Conservation (phyloP, 2,113 vertebrate genomes). For the Amazona vittata region DNA sequence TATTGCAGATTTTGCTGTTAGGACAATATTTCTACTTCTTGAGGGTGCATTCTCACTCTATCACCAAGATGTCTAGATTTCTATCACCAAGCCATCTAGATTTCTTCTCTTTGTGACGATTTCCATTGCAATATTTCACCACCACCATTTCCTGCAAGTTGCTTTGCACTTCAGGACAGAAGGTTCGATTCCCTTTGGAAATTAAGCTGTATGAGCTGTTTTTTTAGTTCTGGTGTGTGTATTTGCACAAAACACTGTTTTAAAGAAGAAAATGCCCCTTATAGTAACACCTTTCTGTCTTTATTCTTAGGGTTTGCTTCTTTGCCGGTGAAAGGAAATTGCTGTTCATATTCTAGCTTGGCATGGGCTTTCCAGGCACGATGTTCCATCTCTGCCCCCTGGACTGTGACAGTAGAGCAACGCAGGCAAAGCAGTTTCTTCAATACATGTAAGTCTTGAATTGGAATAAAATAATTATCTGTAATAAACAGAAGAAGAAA, state of each 20-base stretch:
- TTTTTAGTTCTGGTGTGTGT: rapidly evolving
- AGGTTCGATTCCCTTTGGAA: background rate
- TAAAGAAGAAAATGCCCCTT: background rate
- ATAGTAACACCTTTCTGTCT: background rate
- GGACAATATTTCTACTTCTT: background rate
- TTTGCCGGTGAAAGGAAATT: background rate
- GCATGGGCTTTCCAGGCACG: slow-evolving; percentile 20
- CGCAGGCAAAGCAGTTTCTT: slow-evolving; percentile 71
- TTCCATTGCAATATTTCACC: background rate
- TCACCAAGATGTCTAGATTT: background rate
- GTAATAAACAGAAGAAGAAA: background rate
- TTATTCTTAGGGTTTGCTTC: slow-evolving; percentile 34
- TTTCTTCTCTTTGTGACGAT: background rate
- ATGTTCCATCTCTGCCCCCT: slow-evolving; percentile 27
- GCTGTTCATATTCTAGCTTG: slow-evolving; percentile 19
- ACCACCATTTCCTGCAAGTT: background rate
- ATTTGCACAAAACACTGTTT: background rate
- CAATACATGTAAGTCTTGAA: slow-evolving; percentile 53
- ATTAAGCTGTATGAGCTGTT: background rate
- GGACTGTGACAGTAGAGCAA: slow-evolving; percentile 16
- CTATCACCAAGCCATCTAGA: background rate
- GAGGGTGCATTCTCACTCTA: background rate
- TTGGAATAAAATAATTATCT: background rate
- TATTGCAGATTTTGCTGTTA: background rate
- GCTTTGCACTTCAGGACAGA: background rate